Evolutionary conservation across 53 echinoderm and acorn worm species (phyloP).

Genomic region (Temnopleurus reevesii): DNA sequence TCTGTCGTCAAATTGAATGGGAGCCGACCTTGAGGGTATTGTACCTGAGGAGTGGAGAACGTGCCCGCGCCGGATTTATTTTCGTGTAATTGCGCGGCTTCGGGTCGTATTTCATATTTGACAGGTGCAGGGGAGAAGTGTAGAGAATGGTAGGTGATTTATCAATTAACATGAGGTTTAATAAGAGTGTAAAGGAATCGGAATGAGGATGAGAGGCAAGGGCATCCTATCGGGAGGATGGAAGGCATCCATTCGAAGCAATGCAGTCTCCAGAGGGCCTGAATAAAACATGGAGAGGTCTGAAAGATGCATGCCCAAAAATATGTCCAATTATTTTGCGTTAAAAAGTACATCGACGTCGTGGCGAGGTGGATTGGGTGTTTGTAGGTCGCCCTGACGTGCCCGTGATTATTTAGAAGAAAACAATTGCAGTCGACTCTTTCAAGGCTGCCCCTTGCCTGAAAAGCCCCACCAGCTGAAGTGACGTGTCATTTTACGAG

Average conservation of each 20-base stretch:
- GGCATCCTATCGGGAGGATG: background rate
- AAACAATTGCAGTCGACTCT: background rate
- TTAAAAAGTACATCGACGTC: conserved; percentile 47
- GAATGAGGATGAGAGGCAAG: background rate
- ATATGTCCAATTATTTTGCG: conserved; percentile 40
- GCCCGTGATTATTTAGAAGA: conserved; percentile 20
- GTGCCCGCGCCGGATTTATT: background rate
- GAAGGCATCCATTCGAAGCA: background rate
- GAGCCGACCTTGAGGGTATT: background rate
- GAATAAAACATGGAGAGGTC: background rate
- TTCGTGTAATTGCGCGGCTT: conserved; percentile 21
- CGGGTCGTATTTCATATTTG: conserved; percentile 33
- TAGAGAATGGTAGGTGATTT: conserved; percentile 29
- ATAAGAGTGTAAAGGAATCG: background rate
- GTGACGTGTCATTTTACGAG: too few relatives aligned
- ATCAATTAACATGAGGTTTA: conserved; percentile 37
- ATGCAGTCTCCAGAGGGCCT: conserved; percentile 27
- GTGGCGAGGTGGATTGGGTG: background rate
- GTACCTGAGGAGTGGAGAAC: conserved; percentile 1
- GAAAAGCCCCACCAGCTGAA: too few relatives aligned
- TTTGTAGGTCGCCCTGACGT: background rate
- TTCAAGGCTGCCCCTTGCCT: too few relatives aligned
- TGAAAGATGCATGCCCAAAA: conserved; percentile 10
- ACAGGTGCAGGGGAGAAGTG: background rate
- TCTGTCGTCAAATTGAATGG: conserved; percentile 6